These are phyloP conservation scores for Ellobius talpinus DNA, from an alignment of 2,113 vertebrate genomes.

Conservation along the genomic window DNA sequence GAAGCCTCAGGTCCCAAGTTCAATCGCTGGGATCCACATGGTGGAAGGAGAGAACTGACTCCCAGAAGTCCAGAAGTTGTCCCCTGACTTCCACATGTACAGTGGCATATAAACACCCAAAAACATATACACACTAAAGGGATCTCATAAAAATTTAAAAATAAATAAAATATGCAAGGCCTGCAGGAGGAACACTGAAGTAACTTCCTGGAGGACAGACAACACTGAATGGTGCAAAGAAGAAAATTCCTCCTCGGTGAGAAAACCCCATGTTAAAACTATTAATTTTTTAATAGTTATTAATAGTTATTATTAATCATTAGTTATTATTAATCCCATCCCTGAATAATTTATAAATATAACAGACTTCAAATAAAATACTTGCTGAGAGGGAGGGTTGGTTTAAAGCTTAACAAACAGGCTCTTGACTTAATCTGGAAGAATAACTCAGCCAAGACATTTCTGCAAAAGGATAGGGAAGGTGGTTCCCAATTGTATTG, in stretches of 20 bases:
- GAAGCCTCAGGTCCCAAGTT: background rate
- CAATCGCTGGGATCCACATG: background rate
- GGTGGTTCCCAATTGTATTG: background rate
- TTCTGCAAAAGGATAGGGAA: background rate
- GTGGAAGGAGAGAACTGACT: background rate
- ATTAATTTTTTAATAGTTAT: background rate
- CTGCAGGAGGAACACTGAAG: fast-evolving
- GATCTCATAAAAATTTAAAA: background rate
- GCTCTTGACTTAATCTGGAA: background rate
- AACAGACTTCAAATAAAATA: background rate
- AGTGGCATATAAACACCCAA: background rate
- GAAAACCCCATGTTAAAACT: background rate
- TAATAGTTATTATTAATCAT: background rate
- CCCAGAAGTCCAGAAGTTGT: background rate
- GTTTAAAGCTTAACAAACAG: background rate
- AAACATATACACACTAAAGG: background rate
- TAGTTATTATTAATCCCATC: background rate
- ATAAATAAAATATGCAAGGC: background rate
- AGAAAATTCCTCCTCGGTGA: background rate
- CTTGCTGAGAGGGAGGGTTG: background rate
- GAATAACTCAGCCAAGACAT: background rate
- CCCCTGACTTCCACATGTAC: background rate
- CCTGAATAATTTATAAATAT: background rate
- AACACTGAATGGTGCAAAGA: background rate
- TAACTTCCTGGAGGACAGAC: background rate